phyloP scores from a whole-genome alignment of 2,888 invertebrate genomes.

The Caenorhabditis virilis region DNA sequence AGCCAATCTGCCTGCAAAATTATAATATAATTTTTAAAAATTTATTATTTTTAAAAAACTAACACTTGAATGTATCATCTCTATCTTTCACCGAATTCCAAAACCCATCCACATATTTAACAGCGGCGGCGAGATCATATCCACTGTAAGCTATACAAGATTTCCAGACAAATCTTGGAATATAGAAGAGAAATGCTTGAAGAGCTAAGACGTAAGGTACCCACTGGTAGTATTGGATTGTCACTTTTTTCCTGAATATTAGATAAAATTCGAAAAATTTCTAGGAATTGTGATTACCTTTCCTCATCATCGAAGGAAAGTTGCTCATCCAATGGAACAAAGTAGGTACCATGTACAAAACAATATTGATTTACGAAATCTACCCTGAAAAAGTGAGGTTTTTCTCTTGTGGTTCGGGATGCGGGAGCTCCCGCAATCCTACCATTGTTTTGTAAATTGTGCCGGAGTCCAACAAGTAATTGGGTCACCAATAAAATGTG shows the following conservation, averaged over 20 bases:
- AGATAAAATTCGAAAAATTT: too few relatives aligned
- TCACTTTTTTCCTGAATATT: conserved; percentile 43
- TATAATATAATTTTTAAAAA: neutral
- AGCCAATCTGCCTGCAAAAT: conserved; percentile 36
- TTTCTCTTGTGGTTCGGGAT: neutral
- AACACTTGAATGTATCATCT: conserved; percentile 44
- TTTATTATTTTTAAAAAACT: neutral
- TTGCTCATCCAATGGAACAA: conserved; percentile 56
- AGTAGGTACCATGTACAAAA: conserved; percentile 68
- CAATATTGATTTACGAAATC: conserved; percentile 67
- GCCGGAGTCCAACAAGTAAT: conserved; percentile 68
- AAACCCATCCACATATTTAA: conserved; percentile 59
- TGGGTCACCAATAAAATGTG: conserved; percentile 65
- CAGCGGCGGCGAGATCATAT: conserved; percentile 55
- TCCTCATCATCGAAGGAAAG: conserved; percentile 56
- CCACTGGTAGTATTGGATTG: conserved; percentile 67
- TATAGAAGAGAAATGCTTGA: conserved; percentile 65
- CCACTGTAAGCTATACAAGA: conserved; percentile 59
- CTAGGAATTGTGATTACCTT: conserved; percentile 11
- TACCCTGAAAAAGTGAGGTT: conserved; percentile 14
- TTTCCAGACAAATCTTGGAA: conserved; percentile 67
- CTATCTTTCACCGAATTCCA: conserved; percentile 48
- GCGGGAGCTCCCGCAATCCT: neutral
- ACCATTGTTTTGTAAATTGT: conserved; percentile 64
- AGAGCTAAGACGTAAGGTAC: conserved; percentile 67